phyloP scores from a whole-genome alignment of 2,113 vertebrate genomes.

The Crotalus helleri region DNA sequence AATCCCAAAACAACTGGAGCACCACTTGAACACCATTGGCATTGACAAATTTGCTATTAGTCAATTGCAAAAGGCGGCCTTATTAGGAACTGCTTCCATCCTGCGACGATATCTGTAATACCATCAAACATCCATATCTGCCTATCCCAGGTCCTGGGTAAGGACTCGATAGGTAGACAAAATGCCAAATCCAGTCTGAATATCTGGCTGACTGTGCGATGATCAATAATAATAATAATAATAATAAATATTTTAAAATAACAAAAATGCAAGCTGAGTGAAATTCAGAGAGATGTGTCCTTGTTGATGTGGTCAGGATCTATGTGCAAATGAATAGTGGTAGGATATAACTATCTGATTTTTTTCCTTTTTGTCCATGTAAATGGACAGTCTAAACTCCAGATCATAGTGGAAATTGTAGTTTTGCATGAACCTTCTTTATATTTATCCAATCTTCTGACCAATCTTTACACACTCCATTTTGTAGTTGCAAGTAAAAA shows the following conservation, averaged over 20 bases:
- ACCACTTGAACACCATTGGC: no score
- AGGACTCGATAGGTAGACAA: no score
- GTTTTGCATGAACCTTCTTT: not conserved
- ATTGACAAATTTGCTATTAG: no score
- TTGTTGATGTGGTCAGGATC: not conserved
- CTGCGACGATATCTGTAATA: no score
- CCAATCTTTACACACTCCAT: not conserved
- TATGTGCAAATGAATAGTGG: not conserved
- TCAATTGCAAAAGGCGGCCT: no score
- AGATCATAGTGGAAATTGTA: not conserved
- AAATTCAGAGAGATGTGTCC: not conserved
- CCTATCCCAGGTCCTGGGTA: no score
- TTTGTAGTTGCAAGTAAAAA: not conserved
- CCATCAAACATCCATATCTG: no score
- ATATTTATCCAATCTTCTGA: not conserved
- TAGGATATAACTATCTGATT: not conserved
- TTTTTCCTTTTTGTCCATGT: not conserved
- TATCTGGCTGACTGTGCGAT: no score
- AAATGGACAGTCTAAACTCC: not conserved
- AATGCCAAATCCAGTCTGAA: no score
- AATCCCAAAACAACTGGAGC: no score
- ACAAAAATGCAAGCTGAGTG: not conserved
- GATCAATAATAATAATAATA: conserved; percentile 22
- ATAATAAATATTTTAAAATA: not conserved
- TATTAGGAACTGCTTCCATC: no score